A percentile compares a stretch with the other conserved stretches of the same genome.
phyloP scores from a whole-genome alignment of 2,888 invertebrate species.

The Drosophila helvetica region DNA sequence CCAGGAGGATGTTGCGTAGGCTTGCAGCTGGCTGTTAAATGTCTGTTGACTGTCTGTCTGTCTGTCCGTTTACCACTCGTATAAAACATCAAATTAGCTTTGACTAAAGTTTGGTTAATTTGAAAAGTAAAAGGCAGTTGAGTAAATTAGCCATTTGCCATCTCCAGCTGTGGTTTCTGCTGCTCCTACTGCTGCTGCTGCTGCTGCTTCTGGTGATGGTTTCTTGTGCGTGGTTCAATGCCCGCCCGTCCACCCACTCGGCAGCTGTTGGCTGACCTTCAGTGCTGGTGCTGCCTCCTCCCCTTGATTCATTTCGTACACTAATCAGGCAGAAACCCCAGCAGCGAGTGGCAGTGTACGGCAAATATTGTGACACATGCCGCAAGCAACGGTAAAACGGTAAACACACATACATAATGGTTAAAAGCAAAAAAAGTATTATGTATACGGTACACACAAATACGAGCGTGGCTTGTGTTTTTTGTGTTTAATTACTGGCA shows the following conservation, averaged over 20 bases:
- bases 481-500: conserved; percentile 33
- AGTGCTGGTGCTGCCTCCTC: conserved; percentile 6
- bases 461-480: conserved; percentile 9
- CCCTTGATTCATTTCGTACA: conserved; percentile 49
- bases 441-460: neutral
- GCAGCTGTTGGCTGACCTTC: conserved; percentile 63
- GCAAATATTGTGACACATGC: conserved; percentile 53
- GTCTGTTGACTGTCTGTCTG: conserved; percentile 14
- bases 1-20: no score
- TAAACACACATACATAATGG: conserved; percentile 6
- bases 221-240: conserved; percentile 53
- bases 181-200: neutral
- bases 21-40: conserved; percentile 25
- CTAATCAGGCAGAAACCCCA: conserved; percentile 9
- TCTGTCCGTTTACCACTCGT: conserved; percentile 14
- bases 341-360: conserved; percentile 19
- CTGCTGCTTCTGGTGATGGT: neutral
- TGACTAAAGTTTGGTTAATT: conserved; percentile 49
- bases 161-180: conserved; percentile 19
- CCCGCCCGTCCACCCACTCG: conserved; percentile 42
- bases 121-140: conserved; percentile 67
- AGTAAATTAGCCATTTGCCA: conserved; percentile 59
- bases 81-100: conserved; percentile 54
- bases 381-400: conserved; percentile 26
- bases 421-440: conserved; percentile 19